Evolutionary conservation across 2,797 vertebrate genomes (phyloP), one percentile per base, ranked within the genome.

Genomic region (Anolis apletophallus): DNA sequence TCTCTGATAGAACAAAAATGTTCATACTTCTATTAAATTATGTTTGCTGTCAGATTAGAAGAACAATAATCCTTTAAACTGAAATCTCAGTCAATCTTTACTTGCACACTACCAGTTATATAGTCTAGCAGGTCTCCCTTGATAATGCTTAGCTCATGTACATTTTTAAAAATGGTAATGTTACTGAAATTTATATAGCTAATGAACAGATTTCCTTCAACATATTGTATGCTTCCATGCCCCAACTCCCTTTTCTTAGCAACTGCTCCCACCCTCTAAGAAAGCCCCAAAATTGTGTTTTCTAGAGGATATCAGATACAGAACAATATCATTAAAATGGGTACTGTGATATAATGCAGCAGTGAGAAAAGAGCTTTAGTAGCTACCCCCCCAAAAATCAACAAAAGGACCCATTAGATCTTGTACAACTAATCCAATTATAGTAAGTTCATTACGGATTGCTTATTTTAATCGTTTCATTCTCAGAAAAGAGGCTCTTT

Each of bases 401-500:
- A 11, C 85, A 7, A 69, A 55, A 80, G 67, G 55, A 85, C 72
- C 64, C 40, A 85, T 79, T 55, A 34, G 84, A 74, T 74, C 80
- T 64, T 75, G 14, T 90, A 85, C 3, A 87, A 88, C 82, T 54
- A 46, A 85, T 74, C 36, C 83, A 91, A 83, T 89, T 91, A 85
- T 54, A 46, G 79, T 81, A 68, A 19, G 36, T 76, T 90, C 1
- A 88, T 85, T 95, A 79, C 85, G n/a, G 11, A 14, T 69, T 85
- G 29, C 40, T 92, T 87, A 34, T 61, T 78, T 83, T 80, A 88
- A 89, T 59, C 89, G 17, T 50, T 92, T 13, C 81, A 71, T 89
- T 93, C 90, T 83, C 80, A 91, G n/a, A 89, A 93, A 88, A 73
- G 16, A 59, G 85, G 50, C 80, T 88, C 83, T 87, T n/a, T 86